These are phyloP conservation scores for Discoglossus pictus DNA, from an alignment of 2,797 vertebrate genomes.

Conservation along the genomic window DNA sequence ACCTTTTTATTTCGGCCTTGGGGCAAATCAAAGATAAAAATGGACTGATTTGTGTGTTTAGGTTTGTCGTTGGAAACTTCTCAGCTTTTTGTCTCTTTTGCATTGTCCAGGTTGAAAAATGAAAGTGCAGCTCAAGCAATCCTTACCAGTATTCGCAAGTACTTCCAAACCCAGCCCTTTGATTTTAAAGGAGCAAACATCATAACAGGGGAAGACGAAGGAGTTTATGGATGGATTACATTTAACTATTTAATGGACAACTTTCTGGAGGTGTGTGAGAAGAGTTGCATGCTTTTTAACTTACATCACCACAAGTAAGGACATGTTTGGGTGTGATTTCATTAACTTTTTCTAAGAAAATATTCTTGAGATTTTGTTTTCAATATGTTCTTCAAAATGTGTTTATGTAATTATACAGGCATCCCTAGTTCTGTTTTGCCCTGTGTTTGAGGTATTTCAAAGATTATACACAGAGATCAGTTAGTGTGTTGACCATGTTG, in stretches of 20 bases:
- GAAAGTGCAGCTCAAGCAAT: conserved; percentile 74
- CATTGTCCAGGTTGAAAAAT: conserved; percentile 76
- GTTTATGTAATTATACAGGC: neutral
- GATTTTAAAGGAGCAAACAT: conserved; percentile 87
- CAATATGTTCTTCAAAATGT: neutral
- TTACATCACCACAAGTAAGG: conserved; percentile 34
- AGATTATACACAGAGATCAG: too few relatives aligned
- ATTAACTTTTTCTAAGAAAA: neutral
- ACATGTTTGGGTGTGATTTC: neutral
- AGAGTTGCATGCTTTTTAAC: conserved; percentile 66
- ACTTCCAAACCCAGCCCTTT: conserved; percentile 84
- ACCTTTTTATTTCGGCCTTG: too few relatives aligned
- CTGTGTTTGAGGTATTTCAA: too few relatives aligned
- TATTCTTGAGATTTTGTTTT: conserved; percentile 8
- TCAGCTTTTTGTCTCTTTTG: conserved; percentile 68
- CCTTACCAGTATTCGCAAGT: conserved; percentile 75
- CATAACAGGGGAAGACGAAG: conserved; percentile 91
- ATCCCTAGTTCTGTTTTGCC: too few relatives aligned
- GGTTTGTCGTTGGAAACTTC: conserved; percentile 26
- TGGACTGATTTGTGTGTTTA: neutral
- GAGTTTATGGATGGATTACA: conserved; percentile 94
- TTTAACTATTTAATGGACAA: conserved; percentile 96
- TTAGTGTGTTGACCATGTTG: too few relatives aligned
- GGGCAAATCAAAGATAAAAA: too few relatives aligned
- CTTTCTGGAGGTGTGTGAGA: conserved; percentile 85